These are phyloP conservation scores for Myotis myotis DNA, from an alignment of 2,797 vertebrate genomes.

Conservation along the genomic window DNA sequence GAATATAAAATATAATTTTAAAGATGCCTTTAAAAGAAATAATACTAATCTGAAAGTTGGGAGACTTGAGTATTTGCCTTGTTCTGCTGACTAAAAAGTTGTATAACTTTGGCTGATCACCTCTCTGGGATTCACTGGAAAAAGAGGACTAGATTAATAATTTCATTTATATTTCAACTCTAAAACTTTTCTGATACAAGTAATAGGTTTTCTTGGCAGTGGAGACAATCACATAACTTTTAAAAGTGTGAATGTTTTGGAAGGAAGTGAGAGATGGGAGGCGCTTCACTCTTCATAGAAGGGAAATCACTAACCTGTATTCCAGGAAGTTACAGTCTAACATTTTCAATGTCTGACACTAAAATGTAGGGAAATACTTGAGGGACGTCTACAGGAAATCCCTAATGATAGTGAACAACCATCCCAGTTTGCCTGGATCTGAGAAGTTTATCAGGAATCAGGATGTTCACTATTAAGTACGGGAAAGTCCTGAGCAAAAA, in stretches of 20 bases:
- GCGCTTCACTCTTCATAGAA: not conserved
- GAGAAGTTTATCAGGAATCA: not conserved
- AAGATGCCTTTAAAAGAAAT: conserved; percentile 2
- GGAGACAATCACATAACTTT: not conserved
- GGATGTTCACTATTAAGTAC: not conserved
- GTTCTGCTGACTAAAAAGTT: not conserved
- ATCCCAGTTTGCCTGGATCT: not conserved
- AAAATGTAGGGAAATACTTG: not conserved
- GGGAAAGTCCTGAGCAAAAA: not conserved
- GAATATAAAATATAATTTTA: conserved; percentile 29
- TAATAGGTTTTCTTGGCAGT: not conserved
- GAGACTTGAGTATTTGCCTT: not conserved
- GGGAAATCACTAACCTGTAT: not conserved
- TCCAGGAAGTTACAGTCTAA: not conserved
- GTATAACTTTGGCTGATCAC: not conserved
- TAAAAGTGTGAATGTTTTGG: not conserved
- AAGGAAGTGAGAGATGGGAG: not conserved
- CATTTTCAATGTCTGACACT: not conserved
- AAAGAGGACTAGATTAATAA: not conserved
- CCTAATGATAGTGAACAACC: not conserved
- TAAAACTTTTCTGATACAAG: not conserved
- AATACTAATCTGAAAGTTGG: not conserved
- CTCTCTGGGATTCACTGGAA: not conserved
- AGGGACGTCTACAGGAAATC: not conserved
- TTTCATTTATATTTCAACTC: not conserved